These are phyloP conservation scores for Notolabrus celidotus DNA, from an alignment of 2,797 vertebrate species.

Conservation along the genomic window DNA sequence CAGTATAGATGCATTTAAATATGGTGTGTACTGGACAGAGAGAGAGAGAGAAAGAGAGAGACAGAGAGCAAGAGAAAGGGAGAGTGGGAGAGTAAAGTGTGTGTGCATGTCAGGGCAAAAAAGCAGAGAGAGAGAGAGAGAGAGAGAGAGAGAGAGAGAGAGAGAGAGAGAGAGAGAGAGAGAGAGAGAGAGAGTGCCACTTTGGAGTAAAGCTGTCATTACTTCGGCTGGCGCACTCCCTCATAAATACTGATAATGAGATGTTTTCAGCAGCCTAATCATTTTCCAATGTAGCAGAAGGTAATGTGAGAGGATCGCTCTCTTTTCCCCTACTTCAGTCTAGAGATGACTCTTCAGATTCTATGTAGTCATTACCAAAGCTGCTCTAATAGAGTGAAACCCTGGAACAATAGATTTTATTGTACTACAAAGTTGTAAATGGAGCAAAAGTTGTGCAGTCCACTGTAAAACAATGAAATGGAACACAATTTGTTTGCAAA, in stretches of 20 bases:
- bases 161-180: conserved; percentile 18
- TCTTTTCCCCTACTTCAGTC: conserved; percentile 63
- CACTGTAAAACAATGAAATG: neutral
- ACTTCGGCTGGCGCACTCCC: conserved; percentile 77
- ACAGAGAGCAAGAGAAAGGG: conserved; percentile 27
- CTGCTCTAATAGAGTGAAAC: conserved; percentile 4
- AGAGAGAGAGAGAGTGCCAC: conserved; percentile 56
- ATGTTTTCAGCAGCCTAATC: conserved; percentile 85
- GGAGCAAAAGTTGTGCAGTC: neutral
- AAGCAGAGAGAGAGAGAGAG: neutral
- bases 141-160: conserved; percentile 1
- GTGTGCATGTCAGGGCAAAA: conserved; percentile 3
- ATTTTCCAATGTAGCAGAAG: conserved; percentile 78
- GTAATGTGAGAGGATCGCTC: conserved; percentile 73
- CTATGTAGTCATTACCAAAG: conserved; percentile 37
- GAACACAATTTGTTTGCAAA: neutral
- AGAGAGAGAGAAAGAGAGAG: conserved; percentile 30
- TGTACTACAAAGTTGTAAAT: neutral
- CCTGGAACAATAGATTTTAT: conserved; percentile 9
- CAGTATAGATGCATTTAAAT: conserved; percentile 1
- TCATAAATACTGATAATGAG: conserved; percentile 87
- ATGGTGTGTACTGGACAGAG: no score
- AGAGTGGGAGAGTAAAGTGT: conserved; percentile 23
- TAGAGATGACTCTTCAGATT: conserved; percentile 59
- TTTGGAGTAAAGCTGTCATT: conserved; percentile 85